Percentiles rank a stretch among this genome's conserved stretches.
These are phyloP conservation scores for Coenonympha arcania DNA, from an alignment of 2,888 invertebrate species.

Conservation along the genomic window DNA sequence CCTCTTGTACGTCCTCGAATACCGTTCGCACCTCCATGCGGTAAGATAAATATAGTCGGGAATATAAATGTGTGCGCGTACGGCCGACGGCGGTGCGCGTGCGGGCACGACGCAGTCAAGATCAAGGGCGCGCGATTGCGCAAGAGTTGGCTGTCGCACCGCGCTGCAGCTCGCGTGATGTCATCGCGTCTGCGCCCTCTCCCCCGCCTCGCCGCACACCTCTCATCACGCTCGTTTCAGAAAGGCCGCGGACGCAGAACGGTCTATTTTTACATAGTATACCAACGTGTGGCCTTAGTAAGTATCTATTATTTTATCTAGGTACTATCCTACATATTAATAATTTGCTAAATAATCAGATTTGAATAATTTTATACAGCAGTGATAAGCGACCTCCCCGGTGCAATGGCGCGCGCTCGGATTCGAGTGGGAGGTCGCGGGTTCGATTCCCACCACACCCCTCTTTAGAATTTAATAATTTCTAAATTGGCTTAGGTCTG, in stretches of 20 bases:
- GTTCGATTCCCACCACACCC: no score
- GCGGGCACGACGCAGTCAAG: constrained; percentile 73
- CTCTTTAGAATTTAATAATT: no score
- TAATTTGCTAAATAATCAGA: no score
- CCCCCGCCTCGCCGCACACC: constrained; percentile 32
- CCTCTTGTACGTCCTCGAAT: constrained; percentile 43
- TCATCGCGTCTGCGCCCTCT: constrained; percentile 59
- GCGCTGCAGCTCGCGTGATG: constrained; percentile 66
- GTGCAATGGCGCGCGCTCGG: no score
- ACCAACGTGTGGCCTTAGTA: constrained; percentile 32
- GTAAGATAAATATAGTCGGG: constrained; percentile 64
- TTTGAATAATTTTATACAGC: no score
- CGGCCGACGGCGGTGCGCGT: no score
- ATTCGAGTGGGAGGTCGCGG: no score
- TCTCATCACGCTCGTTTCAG: constrained; percentile 35
- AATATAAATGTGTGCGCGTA: constrained; percentile 55
- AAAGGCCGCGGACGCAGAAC: constrained; percentile 64
- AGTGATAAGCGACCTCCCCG: no score
- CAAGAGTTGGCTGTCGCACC: constrained; percentile 70
- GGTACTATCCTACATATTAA: not conserved
- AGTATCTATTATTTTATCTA: constrained; percentile 15
- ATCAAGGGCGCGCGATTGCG: constrained; percentile 74
- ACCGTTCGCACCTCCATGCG: constrained; percentile 61
- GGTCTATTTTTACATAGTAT: constrained; percentile 61
- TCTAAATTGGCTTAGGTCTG: no score